phyloP scores from a whole-genome alignment of 2,113 vertebrate genomes.

The Otocyon megalotis region DNA sequence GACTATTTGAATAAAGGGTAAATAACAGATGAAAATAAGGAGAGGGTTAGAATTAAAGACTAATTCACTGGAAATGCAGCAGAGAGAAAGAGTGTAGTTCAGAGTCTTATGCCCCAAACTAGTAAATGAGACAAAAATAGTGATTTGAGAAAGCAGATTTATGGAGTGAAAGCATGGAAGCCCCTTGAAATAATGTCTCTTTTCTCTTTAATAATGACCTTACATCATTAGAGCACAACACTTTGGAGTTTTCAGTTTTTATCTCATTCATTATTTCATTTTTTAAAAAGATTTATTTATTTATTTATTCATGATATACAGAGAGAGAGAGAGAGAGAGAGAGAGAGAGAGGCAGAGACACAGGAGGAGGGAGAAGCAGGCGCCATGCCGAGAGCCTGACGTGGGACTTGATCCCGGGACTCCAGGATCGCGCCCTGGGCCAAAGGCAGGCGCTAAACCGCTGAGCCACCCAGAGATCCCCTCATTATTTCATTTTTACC shows the following conservation, averaged over 20 bases:
- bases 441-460: no score
- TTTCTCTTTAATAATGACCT: background rate
- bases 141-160: background rate
- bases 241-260: background rate
- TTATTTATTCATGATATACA: no score
- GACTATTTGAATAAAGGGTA: background rate
- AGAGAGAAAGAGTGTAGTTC: background rate
- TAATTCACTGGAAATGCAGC: background rate
- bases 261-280: background rate
- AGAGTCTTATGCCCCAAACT: background rate
- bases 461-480: no score
- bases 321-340: no score
- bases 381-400: no score
- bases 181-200: background rate
- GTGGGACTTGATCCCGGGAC: no score
- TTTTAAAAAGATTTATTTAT: no score
- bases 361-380: no score
- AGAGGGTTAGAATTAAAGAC: background rate
- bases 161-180: background rate
- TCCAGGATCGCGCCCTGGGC: no score
- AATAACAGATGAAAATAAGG: background rate
- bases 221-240: background rate
- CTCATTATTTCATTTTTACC: background rate
- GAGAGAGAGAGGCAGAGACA: no score
- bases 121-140: background rate